A percentile compares a stretch with the other conserved stretches of the same genome.
Evolutionary conservation across 2,797 vertebrate genomes (phyloP).

Genomic region (Artibeus lituratus): DNA sequence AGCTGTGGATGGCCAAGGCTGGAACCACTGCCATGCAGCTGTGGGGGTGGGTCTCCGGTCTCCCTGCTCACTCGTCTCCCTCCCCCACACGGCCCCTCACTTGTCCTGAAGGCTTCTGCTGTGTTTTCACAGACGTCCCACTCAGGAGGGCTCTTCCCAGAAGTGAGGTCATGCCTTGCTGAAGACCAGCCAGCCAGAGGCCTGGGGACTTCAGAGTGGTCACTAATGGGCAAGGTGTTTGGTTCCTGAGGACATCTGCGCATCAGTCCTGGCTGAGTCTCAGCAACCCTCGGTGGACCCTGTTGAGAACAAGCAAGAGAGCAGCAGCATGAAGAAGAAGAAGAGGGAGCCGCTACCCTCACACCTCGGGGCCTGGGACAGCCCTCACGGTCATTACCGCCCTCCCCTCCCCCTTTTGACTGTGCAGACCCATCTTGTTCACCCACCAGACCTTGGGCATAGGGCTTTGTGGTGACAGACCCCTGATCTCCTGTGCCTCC

Average conservation of each 20-base stretch:
- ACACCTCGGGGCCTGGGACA: neutral
- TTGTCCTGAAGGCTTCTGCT: neutral
- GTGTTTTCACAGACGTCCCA: constrained; percentile 26
- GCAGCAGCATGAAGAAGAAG: constrained; percentile 28
- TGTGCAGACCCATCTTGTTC: rapidly evolving
- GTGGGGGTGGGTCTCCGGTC: neutral
- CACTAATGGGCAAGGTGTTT: neutral
- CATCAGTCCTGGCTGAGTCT: neutral
- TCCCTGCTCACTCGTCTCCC: neutral
- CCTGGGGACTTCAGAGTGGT: neutral
- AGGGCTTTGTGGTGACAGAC: neutral
- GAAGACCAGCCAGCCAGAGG: neutral
- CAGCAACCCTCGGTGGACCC: neutral
- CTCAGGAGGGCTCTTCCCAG: neutral
- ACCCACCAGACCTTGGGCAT: neutral
- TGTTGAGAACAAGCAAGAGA: neutral
- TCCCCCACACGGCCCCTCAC: neutral
- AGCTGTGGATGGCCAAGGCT: no score
- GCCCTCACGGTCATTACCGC: neutral
- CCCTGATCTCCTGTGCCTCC: neutral
- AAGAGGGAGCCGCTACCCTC: neutral
- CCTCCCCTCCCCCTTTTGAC: neutral
- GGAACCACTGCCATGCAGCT: no score
- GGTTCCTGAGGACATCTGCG: neutral
- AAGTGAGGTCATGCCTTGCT: neutral